Evolutionary conservation across 2,113 vertebrate genomes (phyloP), one percentile per base, ranked within the genome.

Genomic region (Solenodon paradoxus): DNA sequence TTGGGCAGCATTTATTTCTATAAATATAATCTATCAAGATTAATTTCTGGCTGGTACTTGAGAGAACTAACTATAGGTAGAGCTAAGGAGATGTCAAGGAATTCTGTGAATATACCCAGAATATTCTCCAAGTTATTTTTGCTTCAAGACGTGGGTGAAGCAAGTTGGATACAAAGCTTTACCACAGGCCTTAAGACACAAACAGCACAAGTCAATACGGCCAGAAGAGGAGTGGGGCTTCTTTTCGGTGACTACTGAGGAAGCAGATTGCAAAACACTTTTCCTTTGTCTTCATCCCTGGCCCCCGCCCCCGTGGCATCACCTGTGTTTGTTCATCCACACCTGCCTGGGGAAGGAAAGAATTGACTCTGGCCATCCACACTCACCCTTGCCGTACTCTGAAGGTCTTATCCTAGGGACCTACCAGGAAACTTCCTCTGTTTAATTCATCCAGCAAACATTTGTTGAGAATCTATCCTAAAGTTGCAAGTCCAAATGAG

Each of bases 61-160:
- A 86, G 69, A 90, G 68, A 78, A 84, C 72, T 78, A 84, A 77
- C 75, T 89, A 19, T 74, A 82, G 71, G 57, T 64, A 59, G 83
- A 93, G 72, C 86, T 94, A 85, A 82, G 88, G 87, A 66, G 85
- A 97, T 96, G 90, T 96, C 90, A 86, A n/a, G 96, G 89, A 90
- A 80, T 86, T 95, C 96, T 89, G 82, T 97, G 93, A 92, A 55
- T 57, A 30, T 57, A 38, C 90, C 77, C 84, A 85, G 91, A 96
- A 97, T 92, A 92, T 88, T 93, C 95, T 84, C 64, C 49, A 68
- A 93, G 90, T 79, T 96, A 97, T 96, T 93, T 97, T 96, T 95
- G 88, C 85, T 38, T 95, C 47, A 28, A 42, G 72, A 96, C 6
- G 51, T 96, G 94, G 88, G 82, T 94, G 94, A 95, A 82, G 51